Base-by-base conservation (phyloP, 1,140 invertebrate species). In the Yoshiicerus persimilis region DNA sequence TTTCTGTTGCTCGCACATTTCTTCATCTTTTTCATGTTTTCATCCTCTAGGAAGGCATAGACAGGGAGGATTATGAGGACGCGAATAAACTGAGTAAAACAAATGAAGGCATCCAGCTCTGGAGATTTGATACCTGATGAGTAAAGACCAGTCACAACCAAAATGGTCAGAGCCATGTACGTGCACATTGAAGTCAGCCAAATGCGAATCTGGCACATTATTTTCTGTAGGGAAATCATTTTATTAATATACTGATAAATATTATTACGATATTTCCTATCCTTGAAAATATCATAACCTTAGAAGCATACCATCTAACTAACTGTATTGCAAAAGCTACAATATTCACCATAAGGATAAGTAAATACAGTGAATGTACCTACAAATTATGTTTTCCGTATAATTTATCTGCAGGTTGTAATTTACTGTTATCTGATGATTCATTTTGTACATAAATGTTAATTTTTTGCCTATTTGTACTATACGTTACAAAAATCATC, bases 101-200 rank as follows among this genome's bases (percentile, higher is more conserved):
- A 87, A 56, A 80, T 80, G 16, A 80, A 77, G 4, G 86, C 38
- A 27, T 87, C 62, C 86, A 83, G 41, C 27, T 77, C 47, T 20
- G 70, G 86, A 32, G 32, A 80, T 10, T 75, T 36, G 56, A 80
- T 27, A 1, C 86, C 86, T 32, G 70, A 39, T 11, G 80, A 34
- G 25, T 80, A 62, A 23, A 87, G 25, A 1, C 86, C 86, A n/a
- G 80, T 11, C 16, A 87, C 80, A 20, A 83, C 38, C 23, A 83
- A 36, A 13, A 80, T 56, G 11, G 80, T 56, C 27, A 87, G 39
- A 23, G 20, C 23, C 39, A 87, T 47, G 27, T 87, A 87, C 8
- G 86, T 87, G 25, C 80, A 75, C 86, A 87, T 87, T 5, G 86
- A 80, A 4, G 38, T 32, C 16, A 87, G 86, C 86, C 75, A 80